Conservation (phyloP, 2,888 invertebrate species). For the Camponotus fellah region DNA sequence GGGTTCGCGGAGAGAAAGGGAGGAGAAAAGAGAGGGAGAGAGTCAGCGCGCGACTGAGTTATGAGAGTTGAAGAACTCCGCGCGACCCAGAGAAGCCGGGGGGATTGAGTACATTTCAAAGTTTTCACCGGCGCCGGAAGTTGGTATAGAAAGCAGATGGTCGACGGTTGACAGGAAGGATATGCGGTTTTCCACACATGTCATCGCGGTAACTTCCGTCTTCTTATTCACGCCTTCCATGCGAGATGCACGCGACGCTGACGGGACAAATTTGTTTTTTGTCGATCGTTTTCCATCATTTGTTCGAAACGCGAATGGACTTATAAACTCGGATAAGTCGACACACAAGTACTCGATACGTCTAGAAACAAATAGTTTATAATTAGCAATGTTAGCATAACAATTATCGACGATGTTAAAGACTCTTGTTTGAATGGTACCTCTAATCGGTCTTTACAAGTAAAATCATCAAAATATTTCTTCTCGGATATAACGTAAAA, state of each 20-base stretch:
- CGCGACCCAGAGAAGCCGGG: slow-evolving; percentile 30
- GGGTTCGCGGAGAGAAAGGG: neutral
- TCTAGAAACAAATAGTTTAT: neutral
- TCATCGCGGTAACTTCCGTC: slow-evolving; percentile 36
- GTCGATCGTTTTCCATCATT: slow-evolving; percentile 36
- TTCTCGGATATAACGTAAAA: neutral
- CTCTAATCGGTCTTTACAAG: neutral
- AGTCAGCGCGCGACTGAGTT: neutral
- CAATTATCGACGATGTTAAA: neutral
- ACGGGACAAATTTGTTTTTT: slow-evolving; percentile 20
- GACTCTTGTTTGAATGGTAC: neutral
- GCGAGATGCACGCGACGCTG: slow-evolving; percentile 14
- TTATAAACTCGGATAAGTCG: neutral
- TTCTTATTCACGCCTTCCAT: neutral
- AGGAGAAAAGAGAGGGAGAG: neutral
- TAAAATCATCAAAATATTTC: neutral
- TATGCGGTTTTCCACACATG: slow-evolving; percentile 79
- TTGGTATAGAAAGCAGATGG: slow-evolving; percentile 77
- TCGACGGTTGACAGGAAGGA: slow-evolving; percentile 78
- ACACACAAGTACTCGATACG: neutral
- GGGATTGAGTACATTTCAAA: slow-evolving; percentile 46
- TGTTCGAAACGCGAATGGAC: slow-evolving; percentile 15
- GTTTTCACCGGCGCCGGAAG: slow-evolving; percentile 68
- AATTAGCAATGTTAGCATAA: slow-evolving; percentile 10
- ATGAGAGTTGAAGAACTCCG: neutral